Evolutionary conservation across 1,140 invertebrate genomes (phyloP).

Genomic region (Drosophila novamexicana): DNA sequence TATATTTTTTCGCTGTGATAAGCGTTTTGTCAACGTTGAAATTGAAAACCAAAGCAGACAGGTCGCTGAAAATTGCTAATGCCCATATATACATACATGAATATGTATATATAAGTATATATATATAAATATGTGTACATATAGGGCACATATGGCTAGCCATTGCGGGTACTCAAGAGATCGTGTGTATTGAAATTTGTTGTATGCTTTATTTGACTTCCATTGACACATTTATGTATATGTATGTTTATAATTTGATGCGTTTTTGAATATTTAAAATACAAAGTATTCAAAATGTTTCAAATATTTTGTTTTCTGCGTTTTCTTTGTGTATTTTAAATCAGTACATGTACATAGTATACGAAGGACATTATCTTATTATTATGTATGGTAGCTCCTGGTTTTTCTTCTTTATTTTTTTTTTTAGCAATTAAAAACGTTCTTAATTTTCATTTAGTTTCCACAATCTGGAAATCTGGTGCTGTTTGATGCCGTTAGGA

Average conservation of each 20-base stretch:
- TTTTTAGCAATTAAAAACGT: conserved; percentile 64
- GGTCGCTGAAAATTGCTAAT: conserved; percentile 25
- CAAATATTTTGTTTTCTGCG: conserved; percentile 36
- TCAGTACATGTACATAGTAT: conserved; percentile 79
- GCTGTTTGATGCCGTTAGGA: conserved; percentile 20
- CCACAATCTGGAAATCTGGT: conserved; percentile 14
- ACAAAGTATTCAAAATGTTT: conserved; percentile 77
- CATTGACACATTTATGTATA: conserved; percentile 81
- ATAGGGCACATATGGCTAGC: background rate
- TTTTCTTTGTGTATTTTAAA: conserved; percentile 64
- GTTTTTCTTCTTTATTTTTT: background rate
- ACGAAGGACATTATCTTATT: conserved; percentile 78
- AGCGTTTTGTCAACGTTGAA: conserved; percentile 40
- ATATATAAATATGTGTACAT: background rate
- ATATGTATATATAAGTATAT: background rate
- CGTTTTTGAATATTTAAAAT: conserved; percentile 64
- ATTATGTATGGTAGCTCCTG: conserved; percentile 65
- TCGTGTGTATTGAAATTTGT: background rate
- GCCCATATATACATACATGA: background rate
- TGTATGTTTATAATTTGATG: conserved; percentile 58
- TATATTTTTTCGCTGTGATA: conserved; percentile 61
- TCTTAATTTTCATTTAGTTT: conserved; percentile 11
- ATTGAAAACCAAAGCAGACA: conserved; percentile 41
- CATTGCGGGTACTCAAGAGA: conserved; percentile 16
- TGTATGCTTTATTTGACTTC: conserved; percentile 77